A percentile compares a stretch with the other conserved stretches of the same genome.
phyloP scores from a whole-genome alignment of 2,113 vertebrate genomes.

The Hyla sarda region DNA sequence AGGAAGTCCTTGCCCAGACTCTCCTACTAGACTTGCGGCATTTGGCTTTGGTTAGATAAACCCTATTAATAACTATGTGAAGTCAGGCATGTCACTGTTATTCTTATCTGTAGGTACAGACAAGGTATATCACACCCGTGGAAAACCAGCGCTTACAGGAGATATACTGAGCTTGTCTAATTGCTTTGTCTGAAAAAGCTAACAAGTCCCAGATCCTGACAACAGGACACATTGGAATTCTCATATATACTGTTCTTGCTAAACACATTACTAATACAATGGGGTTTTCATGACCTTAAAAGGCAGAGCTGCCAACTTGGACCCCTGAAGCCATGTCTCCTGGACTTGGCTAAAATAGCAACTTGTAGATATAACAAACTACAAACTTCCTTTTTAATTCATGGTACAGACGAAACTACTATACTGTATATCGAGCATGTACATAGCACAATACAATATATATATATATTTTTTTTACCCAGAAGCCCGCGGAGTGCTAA shows the following conservation, averaged over 20 bases:
- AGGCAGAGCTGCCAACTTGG: background rate
- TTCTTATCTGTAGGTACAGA: background rate
- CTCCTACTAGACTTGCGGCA: background rate
- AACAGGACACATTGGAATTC: constrained; percentile 29
- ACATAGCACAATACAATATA: background rate
- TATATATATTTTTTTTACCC: too few species aligned
- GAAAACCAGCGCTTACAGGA: background rate
- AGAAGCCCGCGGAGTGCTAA: too few species aligned
- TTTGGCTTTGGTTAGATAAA: constrained; percentile 5
- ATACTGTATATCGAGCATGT: background rate
- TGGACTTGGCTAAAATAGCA: background rate
- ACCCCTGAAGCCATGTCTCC: background rate
- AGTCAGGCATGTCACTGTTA: background rate
- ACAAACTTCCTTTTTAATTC: background rate
- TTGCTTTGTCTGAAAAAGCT: background rate
- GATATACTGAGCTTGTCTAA: background rate
- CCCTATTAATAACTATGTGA: background rate
- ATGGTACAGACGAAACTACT: background rate
- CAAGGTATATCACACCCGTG: background rate
- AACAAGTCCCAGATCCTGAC: constrained; percentile 8
- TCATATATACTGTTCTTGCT: background rate
- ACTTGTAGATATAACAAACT: background rate
- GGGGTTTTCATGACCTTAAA: constrained; percentile 12
- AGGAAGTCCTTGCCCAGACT: constrained; percentile 44
- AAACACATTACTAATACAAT: constrained; percentile 9